These are phyloP conservation scores for Delia radicum DNA, from an alignment of 1,140 invertebrate species.

Conservation along the genomic window DNA sequence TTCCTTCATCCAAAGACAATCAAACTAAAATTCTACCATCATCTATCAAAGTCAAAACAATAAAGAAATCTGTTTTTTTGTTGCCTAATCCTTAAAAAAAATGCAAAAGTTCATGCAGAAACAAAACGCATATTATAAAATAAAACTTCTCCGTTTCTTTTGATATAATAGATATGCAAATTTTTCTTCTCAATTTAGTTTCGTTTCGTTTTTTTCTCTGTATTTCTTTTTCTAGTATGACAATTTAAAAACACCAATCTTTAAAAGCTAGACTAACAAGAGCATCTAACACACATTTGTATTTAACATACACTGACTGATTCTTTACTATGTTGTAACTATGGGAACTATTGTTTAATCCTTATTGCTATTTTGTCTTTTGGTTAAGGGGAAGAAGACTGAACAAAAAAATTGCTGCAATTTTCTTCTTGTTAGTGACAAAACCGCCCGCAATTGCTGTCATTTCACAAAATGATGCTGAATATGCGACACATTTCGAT, in stretches of 20 bases:
- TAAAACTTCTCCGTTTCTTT: background rate
- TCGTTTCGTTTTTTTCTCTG: background rate
- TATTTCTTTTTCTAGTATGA: background rate
- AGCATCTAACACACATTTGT: background rate
- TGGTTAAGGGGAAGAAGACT: slow-evolving; percentile 29
- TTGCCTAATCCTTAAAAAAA: background rate
- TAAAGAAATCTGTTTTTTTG: slow-evolving; percentile 1
- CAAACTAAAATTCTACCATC: background rate
- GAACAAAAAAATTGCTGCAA: slow-evolving; percentile 53
- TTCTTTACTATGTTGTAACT: background rate
- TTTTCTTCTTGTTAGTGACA: slow-evolving; percentile 55
- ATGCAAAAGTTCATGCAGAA: background rate
- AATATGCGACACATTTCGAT: slow-evolving; percentile 51
- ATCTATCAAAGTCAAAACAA: slow-evolving; percentile 21
- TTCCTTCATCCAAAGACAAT: background rate
- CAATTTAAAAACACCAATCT: slow-evolving; percentile 22
- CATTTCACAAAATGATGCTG: slow-evolving; percentile 18
- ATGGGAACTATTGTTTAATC: background rate
- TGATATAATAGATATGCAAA: slow-evolving; percentile 22
- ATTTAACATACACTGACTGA: background rate
- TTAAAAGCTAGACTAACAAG: slow-evolving; percentile 21
- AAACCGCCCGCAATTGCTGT: slow-evolving; percentile 49
- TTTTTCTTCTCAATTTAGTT: background rate
- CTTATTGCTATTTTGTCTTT: background rate
- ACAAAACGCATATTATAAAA: background rate